phyloP scores from a whole-genome alignment of 2,888 invertebrate species.

The Rosalia funebris region DNA sequence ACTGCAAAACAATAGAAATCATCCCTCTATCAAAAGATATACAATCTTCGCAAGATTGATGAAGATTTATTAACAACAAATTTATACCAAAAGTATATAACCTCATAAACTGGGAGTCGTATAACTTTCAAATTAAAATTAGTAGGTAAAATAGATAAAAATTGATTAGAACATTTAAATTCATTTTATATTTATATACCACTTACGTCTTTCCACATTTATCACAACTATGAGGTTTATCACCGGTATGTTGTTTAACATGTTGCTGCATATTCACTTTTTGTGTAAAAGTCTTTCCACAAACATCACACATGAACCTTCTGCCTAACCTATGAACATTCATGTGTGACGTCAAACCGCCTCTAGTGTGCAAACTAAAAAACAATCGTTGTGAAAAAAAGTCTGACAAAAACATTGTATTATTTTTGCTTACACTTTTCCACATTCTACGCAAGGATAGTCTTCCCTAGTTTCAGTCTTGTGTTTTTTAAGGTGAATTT shows the following conservation, averaged over 20 bases:
- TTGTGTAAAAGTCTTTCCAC: slow-evolving; percentile 68
- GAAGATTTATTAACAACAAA: no score
- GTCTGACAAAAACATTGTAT: no score
- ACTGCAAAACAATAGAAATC: slow-evolving; percentile 50
- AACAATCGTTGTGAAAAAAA: no score
- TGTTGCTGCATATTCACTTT: slow-evolving; percentile 66
- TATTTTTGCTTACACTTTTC: slow-evolving; percentile 60
- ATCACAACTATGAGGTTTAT: slow-evolving; percentile 66
- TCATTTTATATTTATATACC: no score
- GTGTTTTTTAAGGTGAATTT: slow-evolving; percentile 65
- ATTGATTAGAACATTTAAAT: no score
- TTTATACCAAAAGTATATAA: no score
- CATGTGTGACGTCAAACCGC: slow-evolving; percentile 64
- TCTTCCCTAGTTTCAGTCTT: slow-evolving; percentile 63
- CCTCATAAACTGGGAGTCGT: no score
- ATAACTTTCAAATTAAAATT: no score
- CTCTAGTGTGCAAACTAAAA: slow-evolving; percentile 61
- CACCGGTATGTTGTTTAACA: slow-evolving; percentile 65
- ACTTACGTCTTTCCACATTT: slow-evolving; percentile 64
- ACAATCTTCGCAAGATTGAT: no score
- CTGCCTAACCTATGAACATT: slow-evolving; percentile 62
- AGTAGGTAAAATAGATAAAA: no score
- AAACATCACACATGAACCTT: slow-evolving; percentile 68
- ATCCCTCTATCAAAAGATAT: no score
- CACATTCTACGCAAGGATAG: slow-evolving; percentile 63